Evolutionary conservation across 2,113 vertebrate species (phyloP).

Genomic region (Nesospiza acunhae): DNA sequence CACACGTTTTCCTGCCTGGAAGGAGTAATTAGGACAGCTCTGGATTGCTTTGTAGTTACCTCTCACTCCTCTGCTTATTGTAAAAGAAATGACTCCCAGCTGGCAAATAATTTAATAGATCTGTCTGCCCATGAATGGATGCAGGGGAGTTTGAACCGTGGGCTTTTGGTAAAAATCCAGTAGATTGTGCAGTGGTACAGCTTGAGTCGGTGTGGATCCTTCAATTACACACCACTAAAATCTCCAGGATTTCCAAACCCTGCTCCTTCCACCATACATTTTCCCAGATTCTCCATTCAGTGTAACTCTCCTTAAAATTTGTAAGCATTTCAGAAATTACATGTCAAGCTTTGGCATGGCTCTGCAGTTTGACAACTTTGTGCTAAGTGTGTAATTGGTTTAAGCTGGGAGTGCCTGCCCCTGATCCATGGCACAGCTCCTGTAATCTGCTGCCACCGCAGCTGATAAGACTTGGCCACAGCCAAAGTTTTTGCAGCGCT

Average conservation of each 20-base stretch:
- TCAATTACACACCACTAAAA: not conserved
- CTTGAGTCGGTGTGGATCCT: not conserved
- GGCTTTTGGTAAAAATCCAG: not conserved
- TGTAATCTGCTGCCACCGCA: conserved; percentile 77
- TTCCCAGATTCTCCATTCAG: not conserved
- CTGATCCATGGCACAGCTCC: conserved; percentile 69
- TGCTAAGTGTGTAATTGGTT: conserved; percentile 77
- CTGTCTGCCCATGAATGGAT: not conserved
- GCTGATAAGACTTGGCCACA: conserved; percentile 77
- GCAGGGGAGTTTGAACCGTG: not conserved
- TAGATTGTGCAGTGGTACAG: not conserved
- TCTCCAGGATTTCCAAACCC: not conserved
- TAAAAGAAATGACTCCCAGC: conserved; percentile 28
- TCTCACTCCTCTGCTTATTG: conserved; percentile 13
- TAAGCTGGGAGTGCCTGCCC: conserved; percentile 65
- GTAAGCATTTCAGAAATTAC: not conserved
- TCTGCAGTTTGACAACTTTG: conserved; percentile 66
- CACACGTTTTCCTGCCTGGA: not conserved
- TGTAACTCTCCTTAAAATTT: not conserved
- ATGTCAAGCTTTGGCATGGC: conserved; percentile 63
- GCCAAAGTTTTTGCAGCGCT: conserved; percentile 73
- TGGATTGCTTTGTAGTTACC: conserved; percentile 26
- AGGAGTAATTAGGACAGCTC: conserved; percentile 10
- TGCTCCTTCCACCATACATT: not conserved
- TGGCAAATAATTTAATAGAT: conserved; percentile 45